phyloP scores from a whole-genome alignment of 1,140 invertebrate species.

The Drosophila bocqueti region DNA sequence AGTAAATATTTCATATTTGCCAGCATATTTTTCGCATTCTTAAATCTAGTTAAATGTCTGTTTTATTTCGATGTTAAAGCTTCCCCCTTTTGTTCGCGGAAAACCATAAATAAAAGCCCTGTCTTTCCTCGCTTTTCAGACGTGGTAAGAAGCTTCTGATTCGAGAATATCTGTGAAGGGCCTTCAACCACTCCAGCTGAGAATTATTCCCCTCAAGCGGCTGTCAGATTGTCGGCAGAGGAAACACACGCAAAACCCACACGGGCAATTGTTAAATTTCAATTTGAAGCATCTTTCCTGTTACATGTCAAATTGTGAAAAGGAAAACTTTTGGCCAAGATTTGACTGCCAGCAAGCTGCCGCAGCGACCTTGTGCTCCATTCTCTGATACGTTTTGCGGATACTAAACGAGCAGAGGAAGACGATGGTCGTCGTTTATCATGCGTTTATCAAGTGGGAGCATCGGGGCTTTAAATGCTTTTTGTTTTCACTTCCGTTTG shows the following conservation, averaged over 20 bases:
- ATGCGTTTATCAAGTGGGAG: constrained; percentile 65
- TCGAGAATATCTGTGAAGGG: constrained; percentile 40
- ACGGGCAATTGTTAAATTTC: constrained; percentile 49
- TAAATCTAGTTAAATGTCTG: not conserved
- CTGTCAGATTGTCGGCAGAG: constrained; percentile 35
- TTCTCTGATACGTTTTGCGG: constrained; percentile 28
- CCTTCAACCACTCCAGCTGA: constrained; percentile 33
- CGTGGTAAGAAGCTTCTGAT: constrained; percentile 13
- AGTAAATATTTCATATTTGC: not conserved
- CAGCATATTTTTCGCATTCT: not conserved
- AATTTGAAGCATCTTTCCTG: constrained; percentile 51
- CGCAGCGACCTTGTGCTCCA: constrained; percentile 26
- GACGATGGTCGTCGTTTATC: constrained; percentile 64
- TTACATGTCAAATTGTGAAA: constrained; percentile 47
- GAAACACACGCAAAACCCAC: constrained; percentile 23
- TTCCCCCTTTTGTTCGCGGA: not conserved
- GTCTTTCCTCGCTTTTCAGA: constrained; percentile 3
- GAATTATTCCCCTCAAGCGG: constrained; percentile 52
- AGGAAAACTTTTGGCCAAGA: constrained; percentile 50
- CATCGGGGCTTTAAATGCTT: constrained; percentile 42
- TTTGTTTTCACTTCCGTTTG: constrained; percentile 44
- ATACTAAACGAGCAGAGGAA: constrained; percentile 33
- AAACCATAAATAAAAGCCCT: constrained; percentile 24
- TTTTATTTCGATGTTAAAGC: not conserved
- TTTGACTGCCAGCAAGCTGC: constrained; percentile 42